Conservation (phyloP, 1,140 invertebrate species). For the roundworm (Caenorhabditis elegans) region DNA sequence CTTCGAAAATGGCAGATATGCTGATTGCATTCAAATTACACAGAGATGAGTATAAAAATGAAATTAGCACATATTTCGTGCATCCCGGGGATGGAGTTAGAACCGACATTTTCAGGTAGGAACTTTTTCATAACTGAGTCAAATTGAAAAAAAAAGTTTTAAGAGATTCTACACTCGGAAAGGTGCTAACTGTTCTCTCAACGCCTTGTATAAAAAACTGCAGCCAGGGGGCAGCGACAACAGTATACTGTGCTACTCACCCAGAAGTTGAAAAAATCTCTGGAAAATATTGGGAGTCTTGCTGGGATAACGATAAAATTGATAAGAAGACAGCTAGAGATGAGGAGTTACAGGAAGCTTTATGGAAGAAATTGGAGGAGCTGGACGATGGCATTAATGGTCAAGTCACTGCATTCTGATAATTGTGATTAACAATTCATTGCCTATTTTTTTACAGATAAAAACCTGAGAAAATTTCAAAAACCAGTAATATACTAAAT, state of each 20-base stretch:
- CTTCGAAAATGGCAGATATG: slow-evolving; percentile 85
- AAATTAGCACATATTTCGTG: slow-evolving; percentile 77
- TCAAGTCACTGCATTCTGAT: too few species aligned
- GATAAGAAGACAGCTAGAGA: slow-evolving; percentile 34
- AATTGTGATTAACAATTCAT: too few species aligned
- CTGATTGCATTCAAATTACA: slow-evolving; percentile 79
- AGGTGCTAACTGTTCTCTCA: slow-evolving; percentile 71
- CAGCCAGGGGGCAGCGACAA: slow-evolving; percentile 88
- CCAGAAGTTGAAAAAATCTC: slow-evolving; percentile 17
- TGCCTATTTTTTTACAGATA: too few species aligned
- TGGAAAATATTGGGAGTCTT: slow-evolving; percentile 91
- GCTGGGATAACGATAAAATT: slow-evolving; percentile 70
- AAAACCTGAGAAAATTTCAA: too few species aligned
- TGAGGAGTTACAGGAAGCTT: too few species aligned
- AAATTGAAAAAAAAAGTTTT: too few species aligned
- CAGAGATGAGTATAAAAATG: slow-evolving; percentile 74
- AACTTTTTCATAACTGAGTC: too few species aligned
- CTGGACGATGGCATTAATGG: too few species aligned
- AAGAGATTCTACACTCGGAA: slow-evolving; percentile 74
- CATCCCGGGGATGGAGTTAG: slow-evolving; percentile 82
- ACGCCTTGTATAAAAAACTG: slow-evolving; percentile 88
- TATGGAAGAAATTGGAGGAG: too few species aligned
- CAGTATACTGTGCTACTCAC: slow-evolving; percentile 79
- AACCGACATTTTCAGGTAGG: slow-evolving; percentile 70
- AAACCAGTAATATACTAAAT: too few species aligned